Percentiles rank a stretch among this genome's conserved stretches.
These are phyloP conservation scores for Euzetes globulus DNA, from an alignment of 2,888 invertebrate species.

Conservation along the genomic window DNA sequence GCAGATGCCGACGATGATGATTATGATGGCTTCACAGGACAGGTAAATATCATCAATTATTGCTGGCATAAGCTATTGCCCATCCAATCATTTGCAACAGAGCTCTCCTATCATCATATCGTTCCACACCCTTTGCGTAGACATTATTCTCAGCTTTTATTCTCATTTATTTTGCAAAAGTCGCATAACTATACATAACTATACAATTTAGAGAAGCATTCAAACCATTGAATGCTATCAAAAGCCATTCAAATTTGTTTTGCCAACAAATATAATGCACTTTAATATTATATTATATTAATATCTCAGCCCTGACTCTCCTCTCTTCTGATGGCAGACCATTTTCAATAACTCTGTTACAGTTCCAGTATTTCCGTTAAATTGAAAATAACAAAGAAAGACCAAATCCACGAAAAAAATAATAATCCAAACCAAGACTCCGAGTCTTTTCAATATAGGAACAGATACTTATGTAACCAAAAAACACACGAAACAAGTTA, in stretches of 20 bases:
- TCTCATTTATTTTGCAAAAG: constrained; percentile 21
- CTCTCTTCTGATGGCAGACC: background rate
- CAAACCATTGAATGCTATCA: background rate
- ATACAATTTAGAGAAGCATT: constrained; percentile 12
- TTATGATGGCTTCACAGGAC: constrained; percentile 37
- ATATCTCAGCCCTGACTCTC: background rate
- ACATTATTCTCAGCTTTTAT: background rate
- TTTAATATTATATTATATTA: constrained; percentile 9
- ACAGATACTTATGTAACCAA: too few species aligned
- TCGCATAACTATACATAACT: background rate
- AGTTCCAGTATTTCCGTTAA: background rate
- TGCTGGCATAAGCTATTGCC: background rate
- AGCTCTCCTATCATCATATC: background rate
- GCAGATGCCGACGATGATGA: constrained; percentile 41
- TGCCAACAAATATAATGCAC: constrained; percentile 2
- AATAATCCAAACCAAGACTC: too few species aligned
- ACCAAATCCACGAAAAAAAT: too few species aligned
- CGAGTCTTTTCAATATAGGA: too few species aligned
- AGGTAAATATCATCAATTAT: constrained; percentile 25
- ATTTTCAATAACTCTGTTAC: background rate
- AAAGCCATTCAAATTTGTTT: background rate
- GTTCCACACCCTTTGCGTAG: background rate
- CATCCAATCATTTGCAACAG: background rate
- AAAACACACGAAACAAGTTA: too few species aligned
- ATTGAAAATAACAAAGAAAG: background rate